These are phyloP conservation scores for Notodonta dromedarius DNA, from an alignment of 2,888 invertebrate genomes.

Conservation along the genomic window DNA sequence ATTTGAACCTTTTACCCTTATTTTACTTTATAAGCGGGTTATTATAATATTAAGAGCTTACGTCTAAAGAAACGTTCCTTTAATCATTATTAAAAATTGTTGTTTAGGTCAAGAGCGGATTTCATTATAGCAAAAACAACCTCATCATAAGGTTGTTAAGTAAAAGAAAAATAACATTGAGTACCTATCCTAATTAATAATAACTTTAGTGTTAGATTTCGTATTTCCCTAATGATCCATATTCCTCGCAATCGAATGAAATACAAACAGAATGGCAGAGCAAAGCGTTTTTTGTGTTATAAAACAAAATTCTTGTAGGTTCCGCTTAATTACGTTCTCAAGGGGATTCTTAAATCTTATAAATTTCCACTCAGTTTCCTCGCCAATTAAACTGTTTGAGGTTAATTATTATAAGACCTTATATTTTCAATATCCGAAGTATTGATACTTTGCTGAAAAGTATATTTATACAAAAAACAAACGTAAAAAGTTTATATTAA, in stretches of 20 bases:
- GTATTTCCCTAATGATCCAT: slow-evolving; percentile 20
- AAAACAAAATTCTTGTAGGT: slow-evolving; percentile 14
- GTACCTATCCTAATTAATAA: not conserved
- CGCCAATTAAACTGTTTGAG: not conserved
- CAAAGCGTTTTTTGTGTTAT: slow-evolving; percentile 19
- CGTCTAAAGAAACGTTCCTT: not conserved
- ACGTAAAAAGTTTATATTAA: not conserved
- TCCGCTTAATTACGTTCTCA: slow-evolving; percentile 4
- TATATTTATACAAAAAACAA: not conserved
- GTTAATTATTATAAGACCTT: too few relatives aligned
- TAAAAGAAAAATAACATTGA: not conserved
- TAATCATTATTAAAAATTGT: slow-evolving; percentile 1
- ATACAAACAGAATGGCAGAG: slow-evolving; percentile 33
- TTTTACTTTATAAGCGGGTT: slow-evolving; percentile 4
- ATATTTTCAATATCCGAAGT: not conserved
- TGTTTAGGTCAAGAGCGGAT: not conserved
- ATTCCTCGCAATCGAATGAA: slow-evolving; percentile 27
- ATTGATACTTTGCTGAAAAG: not conserved
- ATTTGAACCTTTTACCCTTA: slow-evolving; percentile 5
- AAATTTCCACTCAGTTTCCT: slow-evolving; percentile 24
- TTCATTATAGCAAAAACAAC: not conserved
- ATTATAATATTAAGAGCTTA: slow-evolving; percentile 1
- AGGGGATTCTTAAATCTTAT: slow-evolving; percentile 15
- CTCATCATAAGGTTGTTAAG: too few relatives aligned
- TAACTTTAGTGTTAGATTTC: not conserved